Base-by-base conservation (phyloP, 2,888 invertebrate genomes). In the Thymelicus sylvestris region DNA sequence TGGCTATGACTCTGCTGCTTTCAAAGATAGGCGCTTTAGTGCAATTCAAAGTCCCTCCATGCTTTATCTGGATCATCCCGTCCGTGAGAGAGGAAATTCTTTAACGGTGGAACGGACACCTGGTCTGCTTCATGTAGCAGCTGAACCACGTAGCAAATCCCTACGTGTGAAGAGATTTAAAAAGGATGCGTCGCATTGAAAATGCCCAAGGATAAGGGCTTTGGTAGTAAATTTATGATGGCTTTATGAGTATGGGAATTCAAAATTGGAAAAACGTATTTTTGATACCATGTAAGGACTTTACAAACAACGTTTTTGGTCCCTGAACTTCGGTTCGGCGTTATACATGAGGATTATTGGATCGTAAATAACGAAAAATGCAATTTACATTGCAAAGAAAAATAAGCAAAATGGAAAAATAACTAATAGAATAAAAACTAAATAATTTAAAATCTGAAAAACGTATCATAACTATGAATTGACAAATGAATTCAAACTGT, bases 101-200 rank as follows among this genome's bases (percentile, higher is more conserved):
- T 81, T 92, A 0, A 85, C 87, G 71, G 86, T 91, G 0, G 92
- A 92, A 67, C 80, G 86, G 50, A 78, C 86, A 2, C 83, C 90
- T 0, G 86, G 83, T 0, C 74, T 91, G 10, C 76, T 89, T 0
- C 81, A 80, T 6, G 76, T 83, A 6, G 74, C 81, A n/a, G 72
- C 84, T 3, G 88, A 90, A 68, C 92, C 92, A 1, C 84, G 93
- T 5, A 93, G 93, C 76, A 92, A 90, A 77, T 93, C 93, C 6
- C 83, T 93, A 12, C 87, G 93, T n/a, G 71, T 92, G 39, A 92
- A 92, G 75, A 85, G 82, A 74, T 66, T 78, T 19, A 75, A 79
- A 39, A 86, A 81, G 77, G 82, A 87, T 62, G 48, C 41, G 13
- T 69, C 64, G 19, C 63, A 69, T n/a, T 69, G 69, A 69, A 69